phyloP scores from a whole-genome alignment of 2,888 invertebrate genomes.

The Lycia hirtaria region DNA sequence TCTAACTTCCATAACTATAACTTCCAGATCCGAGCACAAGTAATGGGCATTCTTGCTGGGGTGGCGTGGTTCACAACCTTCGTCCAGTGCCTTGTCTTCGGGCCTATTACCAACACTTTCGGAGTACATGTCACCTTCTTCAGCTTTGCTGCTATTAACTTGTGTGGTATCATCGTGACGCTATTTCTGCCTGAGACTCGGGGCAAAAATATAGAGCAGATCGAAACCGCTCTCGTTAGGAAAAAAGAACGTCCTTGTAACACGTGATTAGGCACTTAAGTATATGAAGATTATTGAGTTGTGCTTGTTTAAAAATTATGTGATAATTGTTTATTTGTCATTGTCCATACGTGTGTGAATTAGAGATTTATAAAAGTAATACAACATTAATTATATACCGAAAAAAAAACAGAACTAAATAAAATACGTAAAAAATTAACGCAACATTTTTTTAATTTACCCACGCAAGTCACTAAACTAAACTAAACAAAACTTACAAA shows the following conservation, averaged over 20 bases:
- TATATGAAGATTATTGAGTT: no score
- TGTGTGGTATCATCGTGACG: conserved; percentile 54
- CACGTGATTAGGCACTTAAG: background rate
- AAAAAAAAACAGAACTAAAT: no score
- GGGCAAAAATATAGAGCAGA: conserved; percentile 65
- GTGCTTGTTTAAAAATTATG: no score
- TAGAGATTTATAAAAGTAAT: no score
- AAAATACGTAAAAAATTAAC: no score
- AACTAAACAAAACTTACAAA: no score
- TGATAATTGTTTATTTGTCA: no score
- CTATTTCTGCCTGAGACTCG: conserved; percentile 71
- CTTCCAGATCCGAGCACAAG: conserved; percentile 67
- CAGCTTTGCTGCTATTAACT: conserved; percentile 58
- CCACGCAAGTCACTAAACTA: no score
- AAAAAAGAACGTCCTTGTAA: conserved; percentile 11
- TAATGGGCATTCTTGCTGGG: conserved; percentile 61
- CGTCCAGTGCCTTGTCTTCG: conserved; percentile 46
- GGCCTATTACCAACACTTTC: conserved; percentile 46
- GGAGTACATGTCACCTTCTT: conserved; percentile 58
- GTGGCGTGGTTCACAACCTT: conserved; percentile 66
- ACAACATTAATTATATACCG: no score
- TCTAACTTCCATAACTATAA: no score
- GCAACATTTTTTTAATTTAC: no score
- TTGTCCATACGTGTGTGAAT: no score
- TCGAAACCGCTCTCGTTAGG: conserved; percentile 44